Percentiles rank a stretch among this genome's conserved stretches.
These are phyloP conservation scores for Berghia stephanieae DNA, from an alignment of 1,140 invertebrate genomes.

Conservation along the genomic window DNA sequence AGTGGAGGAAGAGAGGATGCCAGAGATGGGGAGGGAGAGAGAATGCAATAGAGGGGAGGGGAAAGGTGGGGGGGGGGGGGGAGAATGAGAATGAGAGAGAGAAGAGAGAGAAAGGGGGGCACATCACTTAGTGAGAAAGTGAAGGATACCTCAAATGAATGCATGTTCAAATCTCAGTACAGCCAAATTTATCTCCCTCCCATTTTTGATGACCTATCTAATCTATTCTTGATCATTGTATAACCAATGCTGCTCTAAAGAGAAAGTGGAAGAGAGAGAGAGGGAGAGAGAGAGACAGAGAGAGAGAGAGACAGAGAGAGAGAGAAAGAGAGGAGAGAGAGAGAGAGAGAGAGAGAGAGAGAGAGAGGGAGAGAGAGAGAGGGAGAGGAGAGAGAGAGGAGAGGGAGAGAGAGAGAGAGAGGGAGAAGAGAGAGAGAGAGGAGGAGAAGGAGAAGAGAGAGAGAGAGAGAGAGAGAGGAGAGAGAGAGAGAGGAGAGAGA, in stretches of 20 bases:
- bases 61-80: neutral
- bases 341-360: slow-evolving; percentile 9
- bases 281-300: slow-evolving; percentile 23
- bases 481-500: neutral
- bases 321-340: slow-evolving; percentile 5
- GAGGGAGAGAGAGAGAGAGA: neutral
- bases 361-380: slow-evolving; percentile 22
- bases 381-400: neutral
- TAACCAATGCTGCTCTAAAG: neutral
- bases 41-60: neutral
- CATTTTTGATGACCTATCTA: neutral
- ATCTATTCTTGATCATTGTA: neutral
- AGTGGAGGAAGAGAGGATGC: neutral
- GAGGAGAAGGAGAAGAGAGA: neutral
- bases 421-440: neutral
- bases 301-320: slow-evolving; percentile 27
- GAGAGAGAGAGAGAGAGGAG: slow-evolving; percentile 5
- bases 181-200: neutral
- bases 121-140: neutral
- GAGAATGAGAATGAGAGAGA: neutral
- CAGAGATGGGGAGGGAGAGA: neutral
- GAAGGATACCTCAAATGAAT: neutral
- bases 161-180: neutral
- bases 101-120: neutral
- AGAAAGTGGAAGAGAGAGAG: neutral